A percentile compares a stretch with the other conserved stretches of the same genome.
These are phyloP conservation scores for Muntiacus muntjak DNA, from an alignment of 2,113 vertebrate genomes.

Conservation along the genomic window DNA sequence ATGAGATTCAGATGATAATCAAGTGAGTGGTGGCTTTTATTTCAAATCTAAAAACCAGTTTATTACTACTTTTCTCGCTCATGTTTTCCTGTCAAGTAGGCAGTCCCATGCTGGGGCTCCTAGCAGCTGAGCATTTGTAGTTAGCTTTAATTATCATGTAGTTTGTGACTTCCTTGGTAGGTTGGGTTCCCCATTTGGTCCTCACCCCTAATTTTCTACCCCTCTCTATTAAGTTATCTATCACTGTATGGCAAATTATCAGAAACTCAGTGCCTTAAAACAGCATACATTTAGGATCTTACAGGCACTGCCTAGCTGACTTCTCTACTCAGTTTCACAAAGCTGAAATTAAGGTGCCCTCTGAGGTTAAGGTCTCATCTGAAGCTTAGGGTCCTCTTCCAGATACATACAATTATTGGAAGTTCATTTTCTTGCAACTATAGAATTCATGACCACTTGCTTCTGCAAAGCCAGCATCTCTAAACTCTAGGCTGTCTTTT, in stretches of 20 bases:
- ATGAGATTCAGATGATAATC: slow-evolving; percentile 64
- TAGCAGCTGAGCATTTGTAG: slow-evolving; percentile 60
- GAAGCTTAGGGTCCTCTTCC: neutral
- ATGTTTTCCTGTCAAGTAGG: slow-evolving; percentile 65
- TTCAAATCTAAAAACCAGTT: slow-evolving; percentile 73
- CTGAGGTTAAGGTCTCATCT: neutral
- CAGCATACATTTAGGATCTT: neutral
- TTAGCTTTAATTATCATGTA: slow-evolving; percentile 73
- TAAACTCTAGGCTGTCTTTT: neutral
- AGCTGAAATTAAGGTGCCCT: neutral
- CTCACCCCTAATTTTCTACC: neutral
- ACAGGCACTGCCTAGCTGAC: neutral
- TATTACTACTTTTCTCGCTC: slow-evolving; percentile 73
- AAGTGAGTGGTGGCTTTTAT: slow-evolving; percentile 70
- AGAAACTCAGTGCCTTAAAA: neutral
- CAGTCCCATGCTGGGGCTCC: slow-evolving; percentile 66
- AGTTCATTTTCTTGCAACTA: neutral
- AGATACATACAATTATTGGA: neutral
- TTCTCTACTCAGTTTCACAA: neutral
- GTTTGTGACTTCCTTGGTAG: neutral
- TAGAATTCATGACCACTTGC: neutral
- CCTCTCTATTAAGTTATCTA: neutral
- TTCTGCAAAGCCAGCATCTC: neutral
- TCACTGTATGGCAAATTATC: neutral
- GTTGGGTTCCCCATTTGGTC: neutral